phyloP scores from a whole-genome alignment of 2,113 vertebrate species.

The Melospiza georgiana region DNA sequence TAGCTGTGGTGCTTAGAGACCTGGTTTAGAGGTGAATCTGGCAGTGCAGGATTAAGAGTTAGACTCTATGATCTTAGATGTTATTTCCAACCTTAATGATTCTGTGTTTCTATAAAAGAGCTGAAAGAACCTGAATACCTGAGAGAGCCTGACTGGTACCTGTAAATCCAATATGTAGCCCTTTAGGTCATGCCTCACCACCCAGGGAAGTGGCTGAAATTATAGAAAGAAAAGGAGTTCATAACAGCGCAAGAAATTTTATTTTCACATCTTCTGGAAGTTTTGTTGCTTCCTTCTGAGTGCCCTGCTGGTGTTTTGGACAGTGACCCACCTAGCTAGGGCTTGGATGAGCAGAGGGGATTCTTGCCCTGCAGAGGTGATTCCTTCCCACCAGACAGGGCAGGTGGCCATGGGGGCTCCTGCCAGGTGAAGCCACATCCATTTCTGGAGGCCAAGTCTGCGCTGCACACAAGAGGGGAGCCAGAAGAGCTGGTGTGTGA shows the following conservation, averaged over 20 bases:
- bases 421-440: background rate
- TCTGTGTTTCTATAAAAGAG: background rate
- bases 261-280: background rate
- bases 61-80: background rate
- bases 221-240: background rate
- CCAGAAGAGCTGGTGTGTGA: background rate
- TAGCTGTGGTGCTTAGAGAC: background rate
- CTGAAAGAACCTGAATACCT: background rate
- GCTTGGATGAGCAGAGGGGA: background rate
- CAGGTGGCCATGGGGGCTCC: background rate
- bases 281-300: background rate
- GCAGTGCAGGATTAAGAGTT: background rate
- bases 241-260: background rate
- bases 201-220: background rate
- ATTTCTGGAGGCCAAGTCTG: background rate
- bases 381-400: background rate
- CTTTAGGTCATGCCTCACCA: background rate
- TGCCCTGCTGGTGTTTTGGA: background rate
- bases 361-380: background rate
- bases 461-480: fast-evolving
- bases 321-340: background rate
- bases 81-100: background rate
- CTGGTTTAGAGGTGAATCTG: background rate
- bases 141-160: background rate
- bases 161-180: background rate